These are phyloP conservation scores for Xylocampa areola DNA, from an alignment of 2,888 invertebrate genomes.

Conservation along the genomic window DNA sequence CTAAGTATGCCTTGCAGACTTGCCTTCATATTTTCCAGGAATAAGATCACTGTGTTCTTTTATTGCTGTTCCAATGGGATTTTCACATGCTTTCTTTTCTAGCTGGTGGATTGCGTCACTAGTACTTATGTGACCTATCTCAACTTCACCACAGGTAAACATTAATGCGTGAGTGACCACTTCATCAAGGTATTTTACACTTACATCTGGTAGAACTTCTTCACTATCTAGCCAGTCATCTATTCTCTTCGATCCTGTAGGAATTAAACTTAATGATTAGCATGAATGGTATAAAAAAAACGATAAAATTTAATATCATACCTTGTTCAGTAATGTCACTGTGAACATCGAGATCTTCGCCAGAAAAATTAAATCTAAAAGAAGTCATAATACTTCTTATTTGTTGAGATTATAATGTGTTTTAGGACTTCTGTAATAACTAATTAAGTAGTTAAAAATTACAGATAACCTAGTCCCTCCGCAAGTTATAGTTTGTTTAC, in stretches of 20 bases:
- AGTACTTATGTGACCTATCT: slow-evolving; percentile 85
- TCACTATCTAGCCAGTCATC: slow-evolving; percentile 75
- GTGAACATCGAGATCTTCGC: slow-evolving; percentile 53
- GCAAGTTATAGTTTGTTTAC: too few species aligned
- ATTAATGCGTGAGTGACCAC: slow-evolving; percentile 78
- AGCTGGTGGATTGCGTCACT: slow-evolving; percentile 76
- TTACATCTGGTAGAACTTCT: slow-evolving; percentile 72
- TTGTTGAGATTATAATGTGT: too few species aligned
- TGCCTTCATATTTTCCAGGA: slow-evolving; percentile 95
- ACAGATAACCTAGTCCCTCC: too few species aligned
- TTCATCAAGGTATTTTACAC: slow-evolving; percentile 71
- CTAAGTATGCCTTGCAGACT: too few species aligned
- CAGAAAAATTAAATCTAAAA: slow-evolving; percentile 79
- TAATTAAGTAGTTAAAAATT: too few species aligned
- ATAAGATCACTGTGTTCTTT: slow-evolving; percentile 93
- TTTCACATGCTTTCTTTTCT: slow-evolving; percentile 72
- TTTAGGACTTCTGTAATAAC: too few species aligned
- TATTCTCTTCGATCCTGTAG: slow-evolving; percentile 50
- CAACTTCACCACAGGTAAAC: slow-evolving; percentile 80
- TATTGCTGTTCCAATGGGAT: slow-evolving; percentile 88
- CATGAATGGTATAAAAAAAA: not conserved
- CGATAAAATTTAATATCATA: too few species aligned
- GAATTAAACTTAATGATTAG: not conserved
- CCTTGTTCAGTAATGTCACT: too few species aligned
- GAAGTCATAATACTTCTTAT: slow-evolving; percentile 57